These are phyloP conservation scores for Lota lota DNA, from an alignment of 2,113 vertebrate species.

Conservation along the genomic window DNA sequence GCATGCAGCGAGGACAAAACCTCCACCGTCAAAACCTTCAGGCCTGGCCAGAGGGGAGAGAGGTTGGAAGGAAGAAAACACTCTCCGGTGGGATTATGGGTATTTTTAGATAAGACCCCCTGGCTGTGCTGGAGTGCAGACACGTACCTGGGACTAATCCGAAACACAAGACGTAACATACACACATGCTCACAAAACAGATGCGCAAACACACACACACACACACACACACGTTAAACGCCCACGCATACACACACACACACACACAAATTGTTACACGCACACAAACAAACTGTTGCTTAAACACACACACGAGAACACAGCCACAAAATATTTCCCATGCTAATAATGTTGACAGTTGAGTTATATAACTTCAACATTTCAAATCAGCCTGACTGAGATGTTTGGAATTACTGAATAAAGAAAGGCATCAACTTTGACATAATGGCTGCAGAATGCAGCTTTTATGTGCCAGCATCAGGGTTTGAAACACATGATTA, in stretches of 20 bases:
- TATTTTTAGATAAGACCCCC: conserved; percentile 61
- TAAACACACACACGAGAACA: neutral
- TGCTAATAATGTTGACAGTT: too few relatives aligned
- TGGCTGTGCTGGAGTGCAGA: conserved; percentile 48
- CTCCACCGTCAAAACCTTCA: conserved; percentile 18
- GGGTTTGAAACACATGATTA: too few relatives aligned
- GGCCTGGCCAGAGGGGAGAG: conserved; percentile 39
- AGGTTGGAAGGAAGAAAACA: conserved; percentile 38
- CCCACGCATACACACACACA: conserved; percentile 6
- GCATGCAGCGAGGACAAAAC: too few relatives aligned
- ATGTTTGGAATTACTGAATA: too few relatives aligned
- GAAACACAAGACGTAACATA: conserved; percentile 22
- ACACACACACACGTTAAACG: conserved; percentile 24
- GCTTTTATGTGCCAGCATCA: too few relatives aligned
- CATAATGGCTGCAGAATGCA: too few relatives aligned
- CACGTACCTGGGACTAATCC: conserved; percentile 63
- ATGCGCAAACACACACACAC: conserved; percentile 24
- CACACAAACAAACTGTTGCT: conserved; percentile 1
- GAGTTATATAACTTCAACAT: too few relatives aligned
- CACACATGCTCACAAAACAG: conserved; percentile 18
- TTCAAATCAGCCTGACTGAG: too few relatives aligned
- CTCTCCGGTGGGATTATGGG: conserved; percentile 38
- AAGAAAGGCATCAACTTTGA: too few relatives aligned
- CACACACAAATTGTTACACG: neutral
- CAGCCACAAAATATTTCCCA: neutral